These are phyloP conservation scores for Formica aserva DNA, from an alignment of 2,888 invertebrate genomes.

Conservation along the genomic window DNA sequence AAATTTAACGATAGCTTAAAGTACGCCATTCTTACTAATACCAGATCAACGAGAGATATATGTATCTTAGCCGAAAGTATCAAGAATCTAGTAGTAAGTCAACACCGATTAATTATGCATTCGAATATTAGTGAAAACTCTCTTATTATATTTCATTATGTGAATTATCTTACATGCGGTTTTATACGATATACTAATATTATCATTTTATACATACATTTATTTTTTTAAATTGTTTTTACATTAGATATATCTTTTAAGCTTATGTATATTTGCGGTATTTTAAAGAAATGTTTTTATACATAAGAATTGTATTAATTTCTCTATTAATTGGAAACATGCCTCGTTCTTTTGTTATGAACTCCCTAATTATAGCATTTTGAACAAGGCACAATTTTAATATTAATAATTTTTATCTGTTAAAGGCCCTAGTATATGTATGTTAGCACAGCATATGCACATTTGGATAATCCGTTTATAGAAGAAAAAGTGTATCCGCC, in stretches of 20 bases:
- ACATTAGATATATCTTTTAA: not conserved
- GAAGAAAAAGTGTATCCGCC: too few species aligned
- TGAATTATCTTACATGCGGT: slow-evolving; percentile 80
- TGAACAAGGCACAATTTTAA: not conserved
- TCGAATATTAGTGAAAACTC: too few species aligned
- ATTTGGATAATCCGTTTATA: too few species aligned
- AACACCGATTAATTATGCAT: too few species aligned
- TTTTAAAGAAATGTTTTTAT: not conserved
- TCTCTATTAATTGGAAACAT: not conserved
- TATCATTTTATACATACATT: not conserved
- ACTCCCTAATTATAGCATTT: not conserved
- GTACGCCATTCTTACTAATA: too few species aligned
- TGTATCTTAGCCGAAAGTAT: too few species aligned
- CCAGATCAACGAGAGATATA: too few species aligned
- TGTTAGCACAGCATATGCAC: too few species aligned
- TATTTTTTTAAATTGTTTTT: not conserved
- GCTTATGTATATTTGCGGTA: not conserved
- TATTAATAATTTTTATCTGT: not conserved
- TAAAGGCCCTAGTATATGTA: too few species aligned
- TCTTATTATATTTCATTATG: slow-evolving; percentile 84
- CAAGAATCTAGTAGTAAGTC: too few species aligned
- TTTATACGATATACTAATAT: slow-evolving; percentile 21
- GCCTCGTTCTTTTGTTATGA: not conserved
- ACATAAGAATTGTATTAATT: too few species aligned
- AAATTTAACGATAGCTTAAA: too few species aligned